Conservation (phyloP, 2,113 vertebrate species). For the Pituophis catenifer region DNA sequence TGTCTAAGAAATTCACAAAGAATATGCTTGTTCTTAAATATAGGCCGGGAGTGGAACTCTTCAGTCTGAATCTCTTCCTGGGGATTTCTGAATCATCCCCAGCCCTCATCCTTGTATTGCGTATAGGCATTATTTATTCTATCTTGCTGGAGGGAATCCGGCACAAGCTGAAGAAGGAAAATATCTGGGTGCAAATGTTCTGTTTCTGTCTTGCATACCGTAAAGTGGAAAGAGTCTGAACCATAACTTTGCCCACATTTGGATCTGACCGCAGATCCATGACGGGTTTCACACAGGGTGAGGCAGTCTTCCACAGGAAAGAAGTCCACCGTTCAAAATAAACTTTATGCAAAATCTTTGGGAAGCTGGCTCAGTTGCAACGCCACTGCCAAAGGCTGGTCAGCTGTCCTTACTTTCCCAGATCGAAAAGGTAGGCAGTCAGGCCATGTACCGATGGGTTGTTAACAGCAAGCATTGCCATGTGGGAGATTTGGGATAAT, state of each 20-base stretch:
- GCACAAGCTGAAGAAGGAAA: background rate
- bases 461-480: background rate
- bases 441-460: background rate
- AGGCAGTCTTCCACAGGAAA: background rate
- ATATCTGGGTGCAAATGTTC: background rate
- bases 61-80: background rate
- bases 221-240: background rate
- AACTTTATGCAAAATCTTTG: background rate
- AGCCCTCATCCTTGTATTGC: background rate
- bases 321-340: background rate
- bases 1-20: background rate
- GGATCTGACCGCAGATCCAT: background rate
- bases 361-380: background rate
- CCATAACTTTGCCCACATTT: background rate
- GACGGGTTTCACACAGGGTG: background rate
- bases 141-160: background rate
- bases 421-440: background rate
- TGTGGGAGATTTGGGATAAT: background rate
- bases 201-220: background rate
- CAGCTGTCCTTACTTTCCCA: background rate
- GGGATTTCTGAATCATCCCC: background rate
- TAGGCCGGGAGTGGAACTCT: background rate
- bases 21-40: background rate
- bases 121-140: background rate
- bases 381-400: background rate